Conservation (phyloP, 2,888 invertebrate species). For the Altica lythri region DNA sequence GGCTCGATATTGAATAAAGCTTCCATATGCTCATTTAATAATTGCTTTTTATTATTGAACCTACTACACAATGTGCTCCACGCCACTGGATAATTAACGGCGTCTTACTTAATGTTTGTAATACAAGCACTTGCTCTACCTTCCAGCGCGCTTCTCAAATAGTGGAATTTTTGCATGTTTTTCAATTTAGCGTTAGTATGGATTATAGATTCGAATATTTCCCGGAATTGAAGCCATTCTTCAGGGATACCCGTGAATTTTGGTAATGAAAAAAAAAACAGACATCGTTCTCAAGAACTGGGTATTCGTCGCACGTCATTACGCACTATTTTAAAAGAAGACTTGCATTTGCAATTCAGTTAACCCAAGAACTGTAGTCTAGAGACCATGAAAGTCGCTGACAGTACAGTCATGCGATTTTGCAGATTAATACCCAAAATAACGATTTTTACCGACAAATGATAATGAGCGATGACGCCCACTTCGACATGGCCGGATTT, state of each 20-base stretch:
- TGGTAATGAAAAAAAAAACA: slow-evolving; percentile 3
- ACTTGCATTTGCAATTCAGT: too few species aligned
- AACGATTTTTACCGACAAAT: too few species aligned
- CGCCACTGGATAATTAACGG: slow-evolving; percentile 18
- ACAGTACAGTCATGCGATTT: too few species aligned
- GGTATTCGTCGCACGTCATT: too few species aligned
- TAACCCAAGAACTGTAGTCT: too few species aligned
- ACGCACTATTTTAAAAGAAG: too few species aligned
- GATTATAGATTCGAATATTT: slow-evolving; percentile 21
- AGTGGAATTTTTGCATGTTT: slow-evolving; percentile 25
- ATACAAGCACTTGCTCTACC: slow-evolving; percentile 14
- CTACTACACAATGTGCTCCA: slow-evolving; percentile 20
- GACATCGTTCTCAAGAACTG: too few species aligned
- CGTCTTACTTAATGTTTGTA: slow-evolving; percentile 6
- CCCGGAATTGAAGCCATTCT: slow-evolving; percentile 16
- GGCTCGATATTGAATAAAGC: slow-evolving; percentile 14
- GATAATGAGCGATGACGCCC: too few species aligned
- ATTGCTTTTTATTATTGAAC: slow-evolving; percentile 22
- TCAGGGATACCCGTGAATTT: slow-evolving; percentile 4
- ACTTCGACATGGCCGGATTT: too few species aligned
- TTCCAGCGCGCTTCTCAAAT: slow-evolving; percentile 19
- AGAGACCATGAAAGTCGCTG: too few species aligned
- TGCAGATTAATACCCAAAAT: too few species aligned
- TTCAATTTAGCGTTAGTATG: slow-evolving; percentile 18
- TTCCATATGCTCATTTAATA: slow-evolving; percentile 18